Evolutionary conservation across 2,113 vertebrate species (phyloP), one percentile per base, ranked within the genome.

Genomic region (Mobula birostris): DNA sequence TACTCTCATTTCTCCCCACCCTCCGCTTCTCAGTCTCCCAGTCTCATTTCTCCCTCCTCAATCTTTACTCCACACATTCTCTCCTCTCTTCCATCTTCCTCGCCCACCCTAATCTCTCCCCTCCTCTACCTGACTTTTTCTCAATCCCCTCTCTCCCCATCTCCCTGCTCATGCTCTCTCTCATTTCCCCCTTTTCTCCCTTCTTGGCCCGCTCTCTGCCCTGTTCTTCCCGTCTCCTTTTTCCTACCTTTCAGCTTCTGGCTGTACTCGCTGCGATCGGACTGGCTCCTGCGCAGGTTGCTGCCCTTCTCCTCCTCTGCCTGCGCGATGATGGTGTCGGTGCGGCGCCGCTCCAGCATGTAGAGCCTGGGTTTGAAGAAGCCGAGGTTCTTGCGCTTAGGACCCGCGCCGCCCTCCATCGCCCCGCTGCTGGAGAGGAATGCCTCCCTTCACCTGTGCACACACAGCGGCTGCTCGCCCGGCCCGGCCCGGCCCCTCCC

Each of bases 221-320:
- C 8, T 36, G 36, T 36, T 0, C 17, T 24, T 9, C 11, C 2
- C 32, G 40, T 9, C 17, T 15, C 19, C 11, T 0, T 5, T 3
- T 3, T n/a, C 9, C 88, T 92, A 99, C 98, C 98, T 99, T 99
- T 98, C 94, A 99, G 95, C 95, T 98, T 99, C 94, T 97, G 96
- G 97, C 96, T 97, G 97, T 99, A 99, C 95, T 99, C 99, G 7
- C 97, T 99, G 97, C 98, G 98, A 96, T 99, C 98, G 0, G 99
- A 99, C 95, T 99, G 98, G 95, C 97, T 99, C 95, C 99, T 98
- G 95, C 98, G 97, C 96, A 99, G 94, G 61, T 96, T 96, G 93
- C 97, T 96, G 94, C 98, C 95, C 95, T 95, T 98, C 95, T 97
- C 95, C 91, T 98, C 97, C 94, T 98, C 97, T 95, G 96, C 74